Percentiles rank a stretch among this genome's conserved stretches.
These are phyloP conservation scores for Lophius piscatorius DNA, from an alignment of 2,113 vertebrate species.

Conservation along the genomic window DNA sequence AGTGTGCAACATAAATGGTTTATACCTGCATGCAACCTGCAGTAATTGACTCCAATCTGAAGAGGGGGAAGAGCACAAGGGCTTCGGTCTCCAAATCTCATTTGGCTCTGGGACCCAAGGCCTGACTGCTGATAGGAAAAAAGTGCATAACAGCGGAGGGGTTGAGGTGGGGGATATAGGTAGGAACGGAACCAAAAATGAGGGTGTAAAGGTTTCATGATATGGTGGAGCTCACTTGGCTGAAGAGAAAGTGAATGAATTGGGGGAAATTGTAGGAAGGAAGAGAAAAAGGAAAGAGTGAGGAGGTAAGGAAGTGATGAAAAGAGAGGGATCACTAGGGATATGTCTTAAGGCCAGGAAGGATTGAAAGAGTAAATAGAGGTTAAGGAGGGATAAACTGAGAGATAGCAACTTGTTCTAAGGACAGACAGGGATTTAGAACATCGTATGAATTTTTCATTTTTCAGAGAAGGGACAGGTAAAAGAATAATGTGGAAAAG, in stretches of 20 bases:
- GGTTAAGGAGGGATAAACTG: conserved; percentile 65
- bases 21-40: conserved; percentile 71
- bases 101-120: conserved; percentile 71
- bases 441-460: conserved; percentile 25
- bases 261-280: conserved; percentile 43
- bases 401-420: conserved; percentile 51
- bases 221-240: conserved; percentile 25
- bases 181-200: conserved; percentile 21
- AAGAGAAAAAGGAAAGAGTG: conserved; percentile 12
- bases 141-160: conserved; percentile 35
- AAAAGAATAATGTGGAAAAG: conserved; percentile 38
- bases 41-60: conserved; percentile 70
- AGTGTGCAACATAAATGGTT: conserved; percentile 60
- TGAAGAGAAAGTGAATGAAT: conserved; percentile 40
- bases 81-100: conserved; percentile 76
- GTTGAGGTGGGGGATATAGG: conserved; percentile 36
- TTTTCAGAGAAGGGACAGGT: conserved; percentile 9
- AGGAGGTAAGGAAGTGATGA: conserved; percentile 26
- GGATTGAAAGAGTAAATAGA: conserved; percentile 69
- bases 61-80: conserved; percentile 33
- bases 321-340: conserved; percentile 15
- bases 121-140: conserved; percentile 54
- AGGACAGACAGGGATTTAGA: conserved; percentile 43
- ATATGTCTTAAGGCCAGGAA: conserved; percentile 39
- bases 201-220: conserved; percentile 47